Evolutionary conservation across 2,113 vertebrate species (phyloP), one percentile per base, ranked within the genome.

Genomic region (Ploceus nigricollis): DNA sequence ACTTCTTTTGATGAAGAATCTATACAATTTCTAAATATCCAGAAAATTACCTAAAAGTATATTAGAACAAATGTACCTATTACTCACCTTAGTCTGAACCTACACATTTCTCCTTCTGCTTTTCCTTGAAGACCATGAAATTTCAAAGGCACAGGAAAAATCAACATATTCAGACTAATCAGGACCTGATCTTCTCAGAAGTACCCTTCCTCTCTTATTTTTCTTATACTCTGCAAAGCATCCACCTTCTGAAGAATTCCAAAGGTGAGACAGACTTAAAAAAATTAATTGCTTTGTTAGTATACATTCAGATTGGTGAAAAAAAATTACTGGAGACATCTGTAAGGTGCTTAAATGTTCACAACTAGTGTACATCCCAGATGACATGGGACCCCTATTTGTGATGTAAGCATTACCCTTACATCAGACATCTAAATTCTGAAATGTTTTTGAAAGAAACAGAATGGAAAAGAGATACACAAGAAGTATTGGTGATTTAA

Each of bases 181-280:
- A 71, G 15, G 15, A 75, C 22, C 5, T 40, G 33, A 76, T 15
- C 7, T 65, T 66, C 51, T 60, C 20, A 71, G n/a, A 44, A 63
- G 3, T 64, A 40, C 8, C 1, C 4, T 81, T 8, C 28, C 1
- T 80, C 2, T 33, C 8, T 24, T 19, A 5, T 44, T 42, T 23
- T 24, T 42, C 5, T 20, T 27, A 20, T 48, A 12, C 2, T 20
- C 18, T 86, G 27, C 12, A 72, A 79, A 57, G 8, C 3, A 47
- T 5, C 7, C 21, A 17, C 10, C 7, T 53, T 33, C 8, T 79
- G 35, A 85, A 40, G 19, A 65, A 65, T 31, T 5, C 3, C 8
- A 56, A 50, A 61, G 25, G n/a, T 30, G 3, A 76, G 13, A 47
- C 4, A 81, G 31, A 10, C 15, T 58, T 54, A 1, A 25, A 80